Base-by-base conservation (phyloP, 2,113 vertebrate genomes). In the Holacanthus passer region DNA sequence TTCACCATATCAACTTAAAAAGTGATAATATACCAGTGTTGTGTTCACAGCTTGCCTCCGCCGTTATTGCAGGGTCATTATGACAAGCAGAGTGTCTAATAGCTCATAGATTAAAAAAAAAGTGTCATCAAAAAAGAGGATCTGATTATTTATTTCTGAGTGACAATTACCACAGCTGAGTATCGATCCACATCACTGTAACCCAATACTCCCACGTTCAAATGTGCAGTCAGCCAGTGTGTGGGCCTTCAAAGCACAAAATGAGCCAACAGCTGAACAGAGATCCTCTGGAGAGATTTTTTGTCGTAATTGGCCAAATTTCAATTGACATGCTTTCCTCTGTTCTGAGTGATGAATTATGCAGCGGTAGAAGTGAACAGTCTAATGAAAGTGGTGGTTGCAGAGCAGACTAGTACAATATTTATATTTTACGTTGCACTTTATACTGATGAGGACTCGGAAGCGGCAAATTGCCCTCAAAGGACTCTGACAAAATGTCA, bases 311-410 rank as follows among this genome's bases (percentile, higher is more conserved):
- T 86, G 68, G 76, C 62, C 43, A 82, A 24, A 88, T 87, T 87
- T 87, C 75, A 89, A 81, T 82, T 73, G 79, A 85, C 74, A 59
- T 56, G 56, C 53, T 86, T 87, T 87, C 59, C 48, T 81, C 68
- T 79, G 59, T 83, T 79, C 56, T 59, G 85, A 74, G 65, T 67
- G 70, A 77, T 93, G 41, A 90, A 93, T 92, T 85, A 91, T 91
- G 87, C 89, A 91, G 74, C 63, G 85, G 70, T 27, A 73, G 47
- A 87, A 89, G 75, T 72, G 65, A 84, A 69, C 41, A 31, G 68
- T 52, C 60, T 71, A 88, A 85, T 86, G 78, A 91, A 83, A 87
- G 78, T 37, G 47, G 58, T 67, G 64, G 58, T 43, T 73, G 50
- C 55, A 71, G 52, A 82, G 76, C 52, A 85, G 45, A 71, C 29